These are phyloP conservation scores for Nettapus auritus DNA, from an alignment of 2,113 vertebrate species.

Conservation along the genomic window DNA sequence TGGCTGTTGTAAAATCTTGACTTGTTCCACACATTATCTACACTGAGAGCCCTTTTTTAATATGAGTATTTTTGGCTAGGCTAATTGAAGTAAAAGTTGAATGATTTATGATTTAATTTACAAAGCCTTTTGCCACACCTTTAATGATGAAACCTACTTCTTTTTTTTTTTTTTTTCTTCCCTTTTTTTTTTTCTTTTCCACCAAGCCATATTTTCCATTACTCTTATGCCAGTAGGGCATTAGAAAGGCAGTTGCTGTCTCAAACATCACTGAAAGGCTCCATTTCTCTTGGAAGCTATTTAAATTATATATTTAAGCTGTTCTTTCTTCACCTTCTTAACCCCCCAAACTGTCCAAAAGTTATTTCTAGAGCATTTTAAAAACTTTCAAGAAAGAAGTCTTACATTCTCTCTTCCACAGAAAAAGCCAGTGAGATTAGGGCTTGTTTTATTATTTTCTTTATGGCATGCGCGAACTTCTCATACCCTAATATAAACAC, in stretches of 20 bases:
- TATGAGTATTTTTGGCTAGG: conserved; percentile 57
- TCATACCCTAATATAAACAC: not conserved
- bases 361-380: not conserved
- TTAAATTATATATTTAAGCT: conserved; percentile 56
- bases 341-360: not conserved
- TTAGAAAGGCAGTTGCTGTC: conserved; percentile 58
- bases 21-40: not conserved
- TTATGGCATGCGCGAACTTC: not conserved
- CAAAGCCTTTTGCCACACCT: conserved; percentile 66
- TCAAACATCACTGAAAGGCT: conserved; percentile 62
- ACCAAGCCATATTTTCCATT: conserved; percentile 71
- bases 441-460: not conserved
- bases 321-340: conserved; percentile 25
- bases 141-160: conserved; percentile 56
- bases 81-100: conserved; percentile 76
- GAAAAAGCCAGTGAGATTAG: not conserved
- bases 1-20: not conserved
- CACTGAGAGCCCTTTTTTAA: not conserved
- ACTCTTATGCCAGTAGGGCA: conserved; percentile 29
- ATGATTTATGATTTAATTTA: conserved; percentile 75
- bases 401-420: not conserved
- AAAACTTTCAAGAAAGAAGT: not conserved
- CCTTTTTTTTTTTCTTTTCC: conserved; percentile 9
- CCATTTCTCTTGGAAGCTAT: conserved; percentile 54
- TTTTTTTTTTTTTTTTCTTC: not conserved